These are phyloP conservation scores for Hypena proboscidalis DNA, from an alignment of 2,888 invertebrate species.

Conservation along the genomic window DNA sequence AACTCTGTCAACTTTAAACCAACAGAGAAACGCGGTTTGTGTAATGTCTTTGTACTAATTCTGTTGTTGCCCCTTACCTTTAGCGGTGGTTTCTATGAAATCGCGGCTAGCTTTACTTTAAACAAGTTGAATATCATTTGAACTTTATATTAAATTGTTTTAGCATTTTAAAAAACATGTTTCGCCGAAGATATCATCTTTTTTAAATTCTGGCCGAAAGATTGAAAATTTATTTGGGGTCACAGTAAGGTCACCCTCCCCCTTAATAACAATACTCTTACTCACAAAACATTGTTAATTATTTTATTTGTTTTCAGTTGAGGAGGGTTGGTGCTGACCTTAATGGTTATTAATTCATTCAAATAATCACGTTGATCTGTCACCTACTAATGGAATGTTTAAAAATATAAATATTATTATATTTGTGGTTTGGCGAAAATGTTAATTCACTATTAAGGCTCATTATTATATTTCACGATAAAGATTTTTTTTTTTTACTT, in stretches of 20 bases:
- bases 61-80: not conserved
- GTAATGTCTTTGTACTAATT: not conserved
- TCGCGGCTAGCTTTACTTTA: not conserved
- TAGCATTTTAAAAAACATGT: too few species aligned
- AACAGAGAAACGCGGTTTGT: not conserved
- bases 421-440: too few species aligned
- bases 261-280: constrained; percentile 72
- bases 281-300: constrained; percentile 73
- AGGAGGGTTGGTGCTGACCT: constrained; percentile 59
- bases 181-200: too few species aligned
- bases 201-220: too few species aligned
- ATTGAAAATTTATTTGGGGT: constrained; percentile 13
- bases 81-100: not conserved
- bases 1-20: constrained; percentile 1
- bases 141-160: too few species aligned
- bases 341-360: constrained; percentile 67
- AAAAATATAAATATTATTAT: too few species aligned
- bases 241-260: constrained; percentile 49
- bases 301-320: constrained; percentile 74
- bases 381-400: constrained; percentile 27
- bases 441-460: too few species aligned
- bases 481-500: too few species aligned
- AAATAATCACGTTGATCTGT: constrained; percentile 38
- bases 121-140: too few species aligned
- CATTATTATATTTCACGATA: too few species aligned